A percentile compares a stretch with the other conserved stretches of the same genome.
These are phyloP conservation scores for Gnatocerus cornutus DNA, from an alignment of 2,888 invertebrate species.

Conservation along the genomic window DNA sequence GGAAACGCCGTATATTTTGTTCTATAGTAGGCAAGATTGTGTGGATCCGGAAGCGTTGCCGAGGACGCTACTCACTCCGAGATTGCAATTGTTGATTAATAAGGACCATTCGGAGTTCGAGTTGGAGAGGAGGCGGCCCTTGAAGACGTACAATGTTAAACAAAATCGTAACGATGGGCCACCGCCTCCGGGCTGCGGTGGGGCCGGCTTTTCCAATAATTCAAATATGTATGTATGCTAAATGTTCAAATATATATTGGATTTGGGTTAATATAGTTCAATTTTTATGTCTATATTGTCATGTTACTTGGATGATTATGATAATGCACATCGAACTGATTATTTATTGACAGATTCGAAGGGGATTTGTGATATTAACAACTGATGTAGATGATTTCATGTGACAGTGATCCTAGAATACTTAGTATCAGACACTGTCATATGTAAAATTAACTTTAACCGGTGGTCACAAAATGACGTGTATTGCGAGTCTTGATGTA, in stretches of 20 bases:
- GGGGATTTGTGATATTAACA: slow-evolving; percentile 23
- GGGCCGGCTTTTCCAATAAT: slow-evolving; percentile 66
- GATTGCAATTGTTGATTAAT: slow-evolving; percentile 62
- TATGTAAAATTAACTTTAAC: slow-evolving; percentile 3
- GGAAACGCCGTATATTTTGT: slow-evolving; percentile 88
- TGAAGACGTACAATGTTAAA: slow-evolving; percentile 59
- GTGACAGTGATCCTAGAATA: not conserved
- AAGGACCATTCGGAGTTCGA: slow-evolving; percentile 66
- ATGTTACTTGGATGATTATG: slow-evolving; percentile 32
- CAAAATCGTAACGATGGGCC: slow-evolving; percentile 72
- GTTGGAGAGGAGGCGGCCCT: slow-evolving; percentile 59
- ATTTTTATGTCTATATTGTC: slow-evolving; percentile 38
- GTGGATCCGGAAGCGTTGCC: slow-evolving; percentile 63
- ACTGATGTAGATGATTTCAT: not conserved
- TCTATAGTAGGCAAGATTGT: slow-evolving; percentile 76
- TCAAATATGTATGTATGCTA: slow-evolving; percentile 69
- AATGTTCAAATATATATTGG: slow-evolving; percentile 51
- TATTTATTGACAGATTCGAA: slow-evolving; percentile 9
- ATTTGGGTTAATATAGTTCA: slow-evolving; percentile 46
- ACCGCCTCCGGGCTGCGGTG: slow-evolving; percentile 74
- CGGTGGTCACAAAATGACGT: slow-evolving; percentile 4
- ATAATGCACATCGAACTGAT: slow-evolving; percentile 46
- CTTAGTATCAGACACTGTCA: not conserved
- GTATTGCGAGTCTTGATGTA: slow-evolving; percentile 9
- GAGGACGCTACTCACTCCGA: slow-evolving; percentile 59